Evolutionary conservation across 2,888 invertebrate genomes (phyloP).

Genomic region (Opisthograptis luteolata): DNA sequence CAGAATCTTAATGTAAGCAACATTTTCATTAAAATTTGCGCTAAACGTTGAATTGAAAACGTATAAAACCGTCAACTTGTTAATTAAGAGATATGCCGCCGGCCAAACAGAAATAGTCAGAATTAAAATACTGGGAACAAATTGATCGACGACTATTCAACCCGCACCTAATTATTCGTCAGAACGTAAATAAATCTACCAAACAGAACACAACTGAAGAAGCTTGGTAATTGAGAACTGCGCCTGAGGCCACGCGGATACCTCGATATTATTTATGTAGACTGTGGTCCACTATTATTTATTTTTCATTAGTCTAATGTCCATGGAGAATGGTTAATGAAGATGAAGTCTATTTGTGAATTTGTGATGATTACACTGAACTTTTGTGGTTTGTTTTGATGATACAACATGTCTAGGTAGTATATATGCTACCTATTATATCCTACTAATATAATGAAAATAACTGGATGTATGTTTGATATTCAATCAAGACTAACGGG

Average conservation of each 20-base stretch:
- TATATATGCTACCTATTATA: too few species aligned
- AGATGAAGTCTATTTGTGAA: conserved; percentile 13
- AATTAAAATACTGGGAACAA: background rate
- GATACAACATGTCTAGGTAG: too few species aligned
- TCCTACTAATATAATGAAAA: too few species aligned
- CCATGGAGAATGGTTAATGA: conserved; percentile 32
- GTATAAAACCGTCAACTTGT: too few species aligned
- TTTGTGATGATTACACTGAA: conserved; percentile 7
- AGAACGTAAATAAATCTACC: conserved; percentile 16
- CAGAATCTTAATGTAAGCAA: too few species aligned
- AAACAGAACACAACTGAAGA: conserved; percentile 47
- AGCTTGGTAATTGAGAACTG: conserved; percentile 53
- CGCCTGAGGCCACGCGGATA: conserved; percentile 37
- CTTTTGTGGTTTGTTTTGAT: background rate
- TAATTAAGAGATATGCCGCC: conserved; percentile 6
- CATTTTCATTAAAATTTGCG: too few species aligned
- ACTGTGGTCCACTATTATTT: conserved; percentile 26
- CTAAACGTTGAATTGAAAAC: too few species aligned
- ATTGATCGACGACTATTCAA: background rate
- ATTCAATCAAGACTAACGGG: too few species aligned
- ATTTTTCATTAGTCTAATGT: conserved; percentile 30
- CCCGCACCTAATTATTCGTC: conserved; percentile 12
- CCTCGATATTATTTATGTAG: conserved; percentile 16
- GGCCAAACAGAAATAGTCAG: background rate
- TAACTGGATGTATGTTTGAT: too few species aligned